A percentile compares a stretch with the other conserved stretches of the same genome.
phyloP scores from a whole-genome alignment of 2,888 invertebrate genomes.

The Tetheella fluctuosa region DNA sequence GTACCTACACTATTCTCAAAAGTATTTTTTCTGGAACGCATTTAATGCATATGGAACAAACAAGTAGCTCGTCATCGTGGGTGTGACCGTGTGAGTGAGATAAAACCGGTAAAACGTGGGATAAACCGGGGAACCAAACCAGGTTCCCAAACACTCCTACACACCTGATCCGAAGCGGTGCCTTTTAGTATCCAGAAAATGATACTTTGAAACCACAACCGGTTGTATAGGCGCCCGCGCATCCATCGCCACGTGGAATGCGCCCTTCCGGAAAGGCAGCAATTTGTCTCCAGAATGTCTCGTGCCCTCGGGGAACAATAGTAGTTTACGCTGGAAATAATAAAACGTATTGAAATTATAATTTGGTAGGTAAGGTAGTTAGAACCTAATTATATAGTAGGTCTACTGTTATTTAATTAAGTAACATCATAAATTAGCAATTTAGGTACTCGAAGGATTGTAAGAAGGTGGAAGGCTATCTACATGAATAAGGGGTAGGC shows the following conservation, averaged over 20 bases:
- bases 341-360: background rate
- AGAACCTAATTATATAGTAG: background rate
- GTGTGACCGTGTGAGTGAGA: background rate
- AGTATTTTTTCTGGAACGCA: too few species aligned
- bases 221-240: conserved; percentile 94
- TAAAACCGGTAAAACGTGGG: background rate
- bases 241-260: conserved; percentile 95
- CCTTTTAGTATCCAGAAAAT: conserved; percentile 86
- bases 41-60: too few species aligned
- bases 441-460: too few species aligned
- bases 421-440: too few species aligned
- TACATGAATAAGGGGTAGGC: too few species aligned
- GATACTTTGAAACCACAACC: conserved; percentile 93
- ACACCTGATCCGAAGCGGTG: conserved; percentile 87
- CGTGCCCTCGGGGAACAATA: conserved; percentile 97
- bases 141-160: background rate
- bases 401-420: too few species aligned
- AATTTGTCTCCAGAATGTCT: conserved; percentile 90
- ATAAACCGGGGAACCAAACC: background rate
- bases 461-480: too few species aligned
- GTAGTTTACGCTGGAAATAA: conserved; percentile 87
- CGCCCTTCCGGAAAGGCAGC: conserved; percentile 97
- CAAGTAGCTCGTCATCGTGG: too few species aligned
- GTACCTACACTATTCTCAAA: background rate
- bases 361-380: too few species aligned